Evolutionary conservation across 2,888 invertebrate species (phyloP).

Genomic region (Andrena praecox): DNA sequence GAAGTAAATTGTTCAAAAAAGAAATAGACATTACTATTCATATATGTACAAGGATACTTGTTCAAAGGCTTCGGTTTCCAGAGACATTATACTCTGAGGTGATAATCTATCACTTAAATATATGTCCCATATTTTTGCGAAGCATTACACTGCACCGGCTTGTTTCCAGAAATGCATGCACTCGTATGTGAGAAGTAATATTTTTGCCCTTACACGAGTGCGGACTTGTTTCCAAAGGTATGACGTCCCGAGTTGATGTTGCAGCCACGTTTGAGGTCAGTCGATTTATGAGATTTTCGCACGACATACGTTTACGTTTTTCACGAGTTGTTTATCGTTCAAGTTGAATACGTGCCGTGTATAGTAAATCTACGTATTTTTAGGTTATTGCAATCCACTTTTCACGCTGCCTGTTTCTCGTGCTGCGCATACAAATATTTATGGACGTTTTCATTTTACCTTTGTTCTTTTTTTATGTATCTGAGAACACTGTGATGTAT

Average conservation of each 20-base stretch:
- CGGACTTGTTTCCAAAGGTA: not conserved
- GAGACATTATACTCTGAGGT: not conserved
- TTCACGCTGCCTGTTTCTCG: not conserved
- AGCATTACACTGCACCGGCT: not conserved
- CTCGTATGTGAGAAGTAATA: not conserved
- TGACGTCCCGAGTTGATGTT: not conserved
- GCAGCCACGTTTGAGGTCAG: constrained; percentile 6
- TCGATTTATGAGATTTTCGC: not conserved
- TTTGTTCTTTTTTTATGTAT: not conserved
- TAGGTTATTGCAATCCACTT: not conserved
- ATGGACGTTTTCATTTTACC: not conserved
- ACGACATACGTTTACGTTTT: constrained; percentile 2
- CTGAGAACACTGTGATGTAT: not conserved
- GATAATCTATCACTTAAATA: not conserved
- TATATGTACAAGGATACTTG: not conserved
- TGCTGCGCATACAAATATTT: not conserved
- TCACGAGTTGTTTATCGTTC: not conserved
- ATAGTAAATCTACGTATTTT: not conserved
- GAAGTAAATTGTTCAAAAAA: no score
- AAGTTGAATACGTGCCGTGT: not conserved
- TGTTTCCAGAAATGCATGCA: not conserved
- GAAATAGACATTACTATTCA: not conserved
- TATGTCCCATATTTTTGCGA: not conserved
- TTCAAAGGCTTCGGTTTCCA: not conserved
- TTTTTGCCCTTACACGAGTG: not conserved